Percentiles rank a stretch among this genome's conserved stretches.
Conservation (phyloP, 1,140 invertebrate species). For the Vanessa atalanta region DNA sequence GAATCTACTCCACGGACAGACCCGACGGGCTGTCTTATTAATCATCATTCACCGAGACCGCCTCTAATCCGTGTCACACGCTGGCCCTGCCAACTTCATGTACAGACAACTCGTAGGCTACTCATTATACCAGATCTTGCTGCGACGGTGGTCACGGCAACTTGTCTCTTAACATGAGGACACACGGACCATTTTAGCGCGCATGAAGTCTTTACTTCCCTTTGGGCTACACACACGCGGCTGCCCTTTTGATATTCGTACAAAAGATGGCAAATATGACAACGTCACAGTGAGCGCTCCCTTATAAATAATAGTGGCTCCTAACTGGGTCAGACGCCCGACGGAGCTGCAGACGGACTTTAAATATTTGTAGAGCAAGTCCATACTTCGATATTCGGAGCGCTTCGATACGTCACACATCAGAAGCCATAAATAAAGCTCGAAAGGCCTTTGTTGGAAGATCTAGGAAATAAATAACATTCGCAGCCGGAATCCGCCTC, state of each 20-base stretch:
- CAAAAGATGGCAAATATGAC: constrained; percentile 29
- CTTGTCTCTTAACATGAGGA: not conserved
- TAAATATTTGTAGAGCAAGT: not conserved
- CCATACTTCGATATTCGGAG: not conserved
- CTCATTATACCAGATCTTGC: constrained; percentile 13
- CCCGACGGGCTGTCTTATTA: constrained; percentile 5
- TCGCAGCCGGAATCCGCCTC: constrained; percentile 6
- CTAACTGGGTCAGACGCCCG: constrained; percentile 13
- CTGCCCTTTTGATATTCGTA: constrained; percentile 25
- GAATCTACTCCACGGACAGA: not conserved
- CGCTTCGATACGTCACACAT: constrained; percentile 4
- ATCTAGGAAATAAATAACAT: constrained; percentile 18
- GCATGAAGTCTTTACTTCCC: not conserved
- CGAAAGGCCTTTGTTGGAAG: not conserved
- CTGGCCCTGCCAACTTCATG: not conserved
- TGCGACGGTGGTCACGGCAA: constrained; percentile 1
- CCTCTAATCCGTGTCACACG: constrained; percentile 13
- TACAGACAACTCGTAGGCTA: constrained; percentile 3
- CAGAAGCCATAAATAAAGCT: constrained; percentile 8
- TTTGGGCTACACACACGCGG: constrained; percentile 11
- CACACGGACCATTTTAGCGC: not conserved
- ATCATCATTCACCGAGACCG: constrained; percentile 6
- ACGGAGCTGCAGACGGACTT: not conserved
- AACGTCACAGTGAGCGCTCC: constrained; percentile 16
- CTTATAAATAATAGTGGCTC: constrained; percentile 15